Conservation (phyloP, 2,797 vertebrate genomes). For the Pempheris klunzingeri region DNA sequence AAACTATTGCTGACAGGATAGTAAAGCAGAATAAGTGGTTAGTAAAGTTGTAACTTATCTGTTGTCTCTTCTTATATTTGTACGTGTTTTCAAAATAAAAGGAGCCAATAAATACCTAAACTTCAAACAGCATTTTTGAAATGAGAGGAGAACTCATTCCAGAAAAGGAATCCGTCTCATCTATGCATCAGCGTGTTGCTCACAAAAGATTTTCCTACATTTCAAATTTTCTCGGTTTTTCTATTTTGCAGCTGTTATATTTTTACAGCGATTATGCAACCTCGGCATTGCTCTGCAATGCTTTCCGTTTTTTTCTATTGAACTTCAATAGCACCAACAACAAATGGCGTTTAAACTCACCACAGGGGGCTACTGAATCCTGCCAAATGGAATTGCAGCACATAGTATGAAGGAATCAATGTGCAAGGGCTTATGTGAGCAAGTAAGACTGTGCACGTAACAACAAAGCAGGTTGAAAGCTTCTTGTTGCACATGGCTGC, state of each 20-base stretch:
- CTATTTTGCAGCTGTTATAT: slow-evolving; percentile 45
- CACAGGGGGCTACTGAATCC: slow-evolving; percentile 61
- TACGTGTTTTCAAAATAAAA: neutral
- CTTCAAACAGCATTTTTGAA: neutral
- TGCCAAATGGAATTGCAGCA: slow-evolving; percentile 47
- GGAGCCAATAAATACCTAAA: neutral
- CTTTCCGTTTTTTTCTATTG: slow-evolving; percentile 14
- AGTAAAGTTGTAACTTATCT: neutral
- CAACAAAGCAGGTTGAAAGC: slow-evolving; percentile 22
- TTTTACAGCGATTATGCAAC: slow-evolving; percentile 54
- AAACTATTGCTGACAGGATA: neutral
- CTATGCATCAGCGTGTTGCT: slow-evolving; percentile 8
- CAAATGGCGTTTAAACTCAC: slow-evolving; percentile 78
- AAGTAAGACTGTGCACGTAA: slow-evolving; percentile 6
- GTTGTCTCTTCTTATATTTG: neutral
- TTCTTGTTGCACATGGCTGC: neutral
- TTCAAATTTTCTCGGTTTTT: slow-evolving; percentile 51
- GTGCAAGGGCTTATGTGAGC: slow-evolving; percentile 20
- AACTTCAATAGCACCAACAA: slow-evolving; percentile 63
- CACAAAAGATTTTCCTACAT: slow-evolving; percentile 54
- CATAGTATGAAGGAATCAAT: slow-evolving; percentile 27
- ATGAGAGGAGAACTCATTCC: neutral
- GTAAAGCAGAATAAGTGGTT: neutral
- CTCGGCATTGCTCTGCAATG: slow-evolving; percentile 52
- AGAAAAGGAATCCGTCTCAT: slow-evolving; percentile 28